Conservation (phyloP, 2,888 invertebrate genomes). For the Labia minor region DNA sequence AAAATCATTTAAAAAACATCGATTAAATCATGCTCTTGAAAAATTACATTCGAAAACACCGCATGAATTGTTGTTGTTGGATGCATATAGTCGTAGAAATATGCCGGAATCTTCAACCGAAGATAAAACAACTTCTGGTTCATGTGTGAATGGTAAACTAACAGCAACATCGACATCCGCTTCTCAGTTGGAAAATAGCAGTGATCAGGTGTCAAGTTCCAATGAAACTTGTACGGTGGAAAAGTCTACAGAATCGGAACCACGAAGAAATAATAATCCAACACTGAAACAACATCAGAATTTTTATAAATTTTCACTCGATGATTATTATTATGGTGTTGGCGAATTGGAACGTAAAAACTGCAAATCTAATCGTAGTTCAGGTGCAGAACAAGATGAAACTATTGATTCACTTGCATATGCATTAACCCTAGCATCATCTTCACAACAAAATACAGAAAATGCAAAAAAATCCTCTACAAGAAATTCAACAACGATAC, state of each 20-base stretch:
- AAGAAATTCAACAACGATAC: conserved; percentile 31
- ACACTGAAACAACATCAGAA: conserved; percentile 25
- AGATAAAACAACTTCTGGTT: conserved; percentile 27
- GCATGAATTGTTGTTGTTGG: conserved; percentile 23
- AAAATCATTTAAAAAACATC: conserved; percentile 81
- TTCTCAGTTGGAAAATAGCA: conserved; percentile 36
- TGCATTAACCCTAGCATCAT: conserved; percentile 31
- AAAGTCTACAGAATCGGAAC: conserved; percentile 30
- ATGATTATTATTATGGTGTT: conserved; percentile 26
- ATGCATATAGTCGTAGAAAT: conserved; percentile 16
- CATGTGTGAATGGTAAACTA: conserved; percentile 24
- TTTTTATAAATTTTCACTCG: conserved; percentile 27
- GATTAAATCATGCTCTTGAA: conserved; percentile 75
- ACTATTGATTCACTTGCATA: conserved; percentile 57
- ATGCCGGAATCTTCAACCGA: conserved; percentile 25
- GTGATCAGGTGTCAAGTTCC: conserved; percentile 59
- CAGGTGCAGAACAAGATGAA: conserved; percentile 55
- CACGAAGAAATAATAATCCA: conserved; percentile 24
- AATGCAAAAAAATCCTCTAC: conserved; percentile 29
- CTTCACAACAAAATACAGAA: conserved; percentile 34
- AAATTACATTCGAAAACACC: conserved; percentile 52
- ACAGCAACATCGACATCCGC: conserved; percentile 33
- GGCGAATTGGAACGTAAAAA: conserved; percentile 15
- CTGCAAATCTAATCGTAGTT: conserved; percentile 32
- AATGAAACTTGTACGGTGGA: conserved; percentile 45